Evolutionary conservation across 1,140 invertebrate species (phyloP).

Genomic region (Whitmania pigra): DNA sequence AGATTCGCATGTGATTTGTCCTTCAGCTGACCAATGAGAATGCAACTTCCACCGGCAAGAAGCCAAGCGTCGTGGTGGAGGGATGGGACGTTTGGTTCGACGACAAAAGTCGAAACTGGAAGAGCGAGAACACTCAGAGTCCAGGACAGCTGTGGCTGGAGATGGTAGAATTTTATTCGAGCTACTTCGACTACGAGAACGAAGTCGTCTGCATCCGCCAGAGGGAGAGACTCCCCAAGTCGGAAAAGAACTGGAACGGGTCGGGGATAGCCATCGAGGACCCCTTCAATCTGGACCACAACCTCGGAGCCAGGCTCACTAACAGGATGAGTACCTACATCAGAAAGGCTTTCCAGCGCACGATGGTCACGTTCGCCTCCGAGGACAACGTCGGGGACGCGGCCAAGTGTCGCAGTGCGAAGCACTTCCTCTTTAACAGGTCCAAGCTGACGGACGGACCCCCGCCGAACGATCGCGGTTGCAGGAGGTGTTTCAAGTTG

Average conservation of each 20-base stretch:
- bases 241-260: constrained; percentile 51
- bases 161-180: constrained; percentile 49
- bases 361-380: constrained; percentile 15
- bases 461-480: constrained; percentile 49
- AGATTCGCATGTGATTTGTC: background rate
- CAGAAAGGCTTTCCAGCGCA: constrained; percentile 10
- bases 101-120: too few relatives aligned
- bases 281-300: constrained; percentile 52
- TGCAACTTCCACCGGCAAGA: constrained; percentile 8
- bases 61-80: constrained; percentile 40
- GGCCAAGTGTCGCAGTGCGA: constrained; percentile 8
- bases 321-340: constrained; percentile 46
- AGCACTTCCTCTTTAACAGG: constrained; percentile 46
- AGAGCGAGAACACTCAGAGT: too few relatives aligned
- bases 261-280: constrained; percentile 52
- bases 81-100: constrained; percentile 32
- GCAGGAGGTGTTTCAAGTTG: constrained; percentile 49
- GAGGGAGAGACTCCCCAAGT: constrained; percentile 41
- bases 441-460: constrained; percentile 40
- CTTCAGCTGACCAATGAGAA: constrained; percentile 18
- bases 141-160: constrained; percentile 48
- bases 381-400: too few relatives aligned
- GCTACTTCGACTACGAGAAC: constrained; percentile 48
- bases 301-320: constrained; percentile 49
- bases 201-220: constrained; percentile 49